A percentile compares a stretch with the other conserved stretches of the same genome.
These are phyloP conservation scores for Bembecia ichneumoniformis DNA, from an alignment of 2,888 invertebrate genomes.

Conservation along the genomic window DNA sequence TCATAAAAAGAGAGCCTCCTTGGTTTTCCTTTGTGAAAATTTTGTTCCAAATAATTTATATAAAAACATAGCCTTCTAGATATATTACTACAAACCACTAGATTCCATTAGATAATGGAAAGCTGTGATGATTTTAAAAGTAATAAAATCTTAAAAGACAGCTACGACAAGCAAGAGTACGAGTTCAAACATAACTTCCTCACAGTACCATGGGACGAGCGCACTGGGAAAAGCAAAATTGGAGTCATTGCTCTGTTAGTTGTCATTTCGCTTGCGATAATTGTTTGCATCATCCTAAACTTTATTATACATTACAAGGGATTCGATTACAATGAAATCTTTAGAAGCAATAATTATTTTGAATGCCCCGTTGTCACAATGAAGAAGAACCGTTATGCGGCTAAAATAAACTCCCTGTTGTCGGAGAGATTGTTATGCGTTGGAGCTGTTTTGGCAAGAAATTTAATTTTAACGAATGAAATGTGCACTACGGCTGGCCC, in stretches of 20 bases:
- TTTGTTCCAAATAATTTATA: no score
- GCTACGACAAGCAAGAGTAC: neutral
- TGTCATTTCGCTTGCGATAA: neutral
- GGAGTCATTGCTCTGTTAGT: neutral
- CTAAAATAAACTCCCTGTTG: conserved; percentile 1
- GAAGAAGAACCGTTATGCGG: conserved; percentile 1
- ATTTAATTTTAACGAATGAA: neutral
- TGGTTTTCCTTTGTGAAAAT: no score
- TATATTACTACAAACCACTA: no score
- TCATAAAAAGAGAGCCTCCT: no score
- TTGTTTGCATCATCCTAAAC: neutral
- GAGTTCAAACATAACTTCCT: conserved; percentile 1
- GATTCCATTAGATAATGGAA: neutral
- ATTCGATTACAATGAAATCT: neutral
- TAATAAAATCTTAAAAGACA: neutral
- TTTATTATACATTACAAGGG: neutral
- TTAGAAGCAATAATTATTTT: neutral
- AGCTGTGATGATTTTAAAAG: neutral
- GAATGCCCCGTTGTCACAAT: conserved; percentile 1
- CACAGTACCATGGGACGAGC: conserved; percentile 3
- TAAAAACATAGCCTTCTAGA: no score
- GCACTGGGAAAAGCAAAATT: conserved; percentile 2
- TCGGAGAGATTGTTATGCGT: neutral
- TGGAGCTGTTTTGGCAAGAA: neutral
- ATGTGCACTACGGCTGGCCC: conserved; percentile 1